These are phyloP conservation scores for Bellardia pandia DNA, from an alignment of 2,888 invertebrate genomes.

Conservation along the genomic window DNA sequence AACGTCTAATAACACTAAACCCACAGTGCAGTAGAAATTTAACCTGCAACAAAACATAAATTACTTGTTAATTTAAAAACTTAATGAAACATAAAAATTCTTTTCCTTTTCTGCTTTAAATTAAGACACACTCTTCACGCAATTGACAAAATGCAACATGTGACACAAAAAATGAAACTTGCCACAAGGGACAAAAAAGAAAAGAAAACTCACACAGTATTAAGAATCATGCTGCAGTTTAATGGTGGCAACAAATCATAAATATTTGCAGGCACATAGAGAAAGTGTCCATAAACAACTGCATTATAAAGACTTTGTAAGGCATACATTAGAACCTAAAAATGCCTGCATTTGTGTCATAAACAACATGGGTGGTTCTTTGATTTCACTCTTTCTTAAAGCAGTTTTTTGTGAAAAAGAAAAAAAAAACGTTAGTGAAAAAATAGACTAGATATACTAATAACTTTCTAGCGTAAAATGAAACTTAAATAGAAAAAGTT, in stretches of 20 bases:
- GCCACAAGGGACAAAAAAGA: neutral
- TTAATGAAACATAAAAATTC: conserved; percentile 11
- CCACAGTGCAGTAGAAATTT: neutral
- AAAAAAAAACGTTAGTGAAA: neutral
- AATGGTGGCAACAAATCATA: conserved; percentile 42
- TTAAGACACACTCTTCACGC: conserved; percentile 27
- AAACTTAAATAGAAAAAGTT: conserved; percentile 54
- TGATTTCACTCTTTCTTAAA: neutral
- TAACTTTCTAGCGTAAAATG: conserved; percentile 54
- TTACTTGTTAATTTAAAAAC: conserved; percentile 26
- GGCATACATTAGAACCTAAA: conserved; percentile 21
- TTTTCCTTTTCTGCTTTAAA: conserved; percentile 1
- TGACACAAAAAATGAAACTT: neutral
- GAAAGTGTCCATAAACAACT: conserved; percentile 7
- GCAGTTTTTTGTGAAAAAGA: neutral
- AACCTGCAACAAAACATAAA: neutral
- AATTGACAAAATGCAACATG: conserved; percentile 40
- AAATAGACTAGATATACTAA: conserved; percentile 21
- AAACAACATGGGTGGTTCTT: conserved; percentile 56
- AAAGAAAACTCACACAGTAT: conserved; percentile 3
- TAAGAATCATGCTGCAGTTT: neutral
- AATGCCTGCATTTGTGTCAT: conserved; percentile 18
- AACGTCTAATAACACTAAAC: neutral
- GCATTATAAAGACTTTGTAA: conserved; percentile 38
- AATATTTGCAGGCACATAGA: conserved; percentile 11